Evolutionary conservation across 2,888 invertebrate genomes (phyloP).

Genomic region (Matsumyia berberina): DNA sequence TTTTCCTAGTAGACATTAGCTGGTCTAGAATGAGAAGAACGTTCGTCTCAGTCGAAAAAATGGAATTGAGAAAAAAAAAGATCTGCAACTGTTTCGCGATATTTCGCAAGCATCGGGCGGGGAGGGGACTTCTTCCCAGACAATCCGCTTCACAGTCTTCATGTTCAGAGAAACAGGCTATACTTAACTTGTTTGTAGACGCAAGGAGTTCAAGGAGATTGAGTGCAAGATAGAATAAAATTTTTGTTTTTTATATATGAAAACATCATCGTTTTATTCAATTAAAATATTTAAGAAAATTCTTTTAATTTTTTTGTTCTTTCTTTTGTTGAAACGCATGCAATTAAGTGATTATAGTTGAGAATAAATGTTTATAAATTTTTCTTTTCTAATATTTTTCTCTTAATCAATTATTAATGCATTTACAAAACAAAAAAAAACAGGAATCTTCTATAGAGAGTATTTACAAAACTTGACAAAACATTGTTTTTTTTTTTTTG

Average conservation of each 20-base stretch:
- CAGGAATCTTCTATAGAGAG: conserved; percentile 13
- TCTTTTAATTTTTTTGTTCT: conserved; percentile 20
- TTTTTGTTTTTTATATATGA: conserved; percentile 9
- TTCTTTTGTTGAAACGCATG: conserved; percentile 58
- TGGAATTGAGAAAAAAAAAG: too few species aligned
- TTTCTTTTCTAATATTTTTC: neutral
- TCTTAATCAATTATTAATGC: conserved; percentile 28
- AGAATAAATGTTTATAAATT: conserved; percentile 37
- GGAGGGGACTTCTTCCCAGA: too few species aligned
- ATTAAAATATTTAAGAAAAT: conserved; percentile 48
- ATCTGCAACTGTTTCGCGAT: too few species aligned
- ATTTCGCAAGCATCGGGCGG: too few species aligned
- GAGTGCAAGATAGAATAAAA: neutral
- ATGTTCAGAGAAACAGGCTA: too few species aligned
- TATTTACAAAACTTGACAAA: conserved; percentile 51
- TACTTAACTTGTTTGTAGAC: too few species aligned
- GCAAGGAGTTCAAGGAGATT: too few species aligned
- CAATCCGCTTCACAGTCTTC: too few species aligned
- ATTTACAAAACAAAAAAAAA: conserved; percentile 26
- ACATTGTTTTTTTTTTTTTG: neutral
- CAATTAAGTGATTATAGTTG: conserved; percentile 63
- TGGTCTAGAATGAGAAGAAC: too few species aligned
- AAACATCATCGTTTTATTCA: conserved; percentile 57
- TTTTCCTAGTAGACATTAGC: too few species aligned
- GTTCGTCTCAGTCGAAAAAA: too few species aligned